phyloP scores from a whole-genome alignment of 2,888 invertebrate genomes.

The Leptopterna dolabrata region DNA sequence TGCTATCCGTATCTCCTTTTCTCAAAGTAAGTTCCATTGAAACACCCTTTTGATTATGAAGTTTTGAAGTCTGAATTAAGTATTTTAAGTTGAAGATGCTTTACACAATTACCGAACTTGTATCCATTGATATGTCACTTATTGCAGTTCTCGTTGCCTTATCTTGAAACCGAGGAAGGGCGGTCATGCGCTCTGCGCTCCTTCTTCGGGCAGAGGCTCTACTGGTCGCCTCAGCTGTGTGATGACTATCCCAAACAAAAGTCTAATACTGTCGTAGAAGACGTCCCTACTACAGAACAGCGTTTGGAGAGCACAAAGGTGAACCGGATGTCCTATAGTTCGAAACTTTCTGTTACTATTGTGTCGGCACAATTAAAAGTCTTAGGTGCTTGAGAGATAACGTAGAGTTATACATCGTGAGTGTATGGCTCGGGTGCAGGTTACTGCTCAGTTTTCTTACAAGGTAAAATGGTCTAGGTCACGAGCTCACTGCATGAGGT shows the following conservation, averaged over 20 bases:
- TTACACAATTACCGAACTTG: too few relatives aligned
- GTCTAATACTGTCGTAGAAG: constrained; percentile 15
- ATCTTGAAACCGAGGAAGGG: constrained; percentile 86
- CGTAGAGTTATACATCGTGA: too few relatives aligned
- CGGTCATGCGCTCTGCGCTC: constrained; percentile 78
- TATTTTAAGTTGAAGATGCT: too few relatives aligned
- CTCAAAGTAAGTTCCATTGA: constrained; percentile 69
- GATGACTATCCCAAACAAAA: constrained; percentile 64
- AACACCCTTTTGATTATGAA: too few relatives aligned
- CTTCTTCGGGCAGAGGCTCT: constrained; percentile 80
- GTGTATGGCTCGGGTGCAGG: too few relatives aligned
- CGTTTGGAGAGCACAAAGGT: constrained; percentile 55
- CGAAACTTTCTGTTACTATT: too few relatives aligned
- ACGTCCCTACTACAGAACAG: constrained; percentile 33
- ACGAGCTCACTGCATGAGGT: too few relatives aligned
- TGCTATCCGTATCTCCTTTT: constrained; percentile 88
- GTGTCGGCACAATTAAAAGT: too few relatives aligned
- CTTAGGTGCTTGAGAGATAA: too few relatives aligned
- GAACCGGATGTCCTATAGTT: background rate
- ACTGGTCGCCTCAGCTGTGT: constrained; percentile 75
- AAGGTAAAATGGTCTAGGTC: too few relatives aligned
- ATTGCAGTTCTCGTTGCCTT: constrained; percentile 79
- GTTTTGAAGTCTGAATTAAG: too few relatives aligned
- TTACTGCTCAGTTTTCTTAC: too few relatives aligned
- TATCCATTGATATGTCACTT: background rate